Conservation (phyloP, 2,797 vertebrate genomes). For the Mormyrus hasselquistii region DNA sequence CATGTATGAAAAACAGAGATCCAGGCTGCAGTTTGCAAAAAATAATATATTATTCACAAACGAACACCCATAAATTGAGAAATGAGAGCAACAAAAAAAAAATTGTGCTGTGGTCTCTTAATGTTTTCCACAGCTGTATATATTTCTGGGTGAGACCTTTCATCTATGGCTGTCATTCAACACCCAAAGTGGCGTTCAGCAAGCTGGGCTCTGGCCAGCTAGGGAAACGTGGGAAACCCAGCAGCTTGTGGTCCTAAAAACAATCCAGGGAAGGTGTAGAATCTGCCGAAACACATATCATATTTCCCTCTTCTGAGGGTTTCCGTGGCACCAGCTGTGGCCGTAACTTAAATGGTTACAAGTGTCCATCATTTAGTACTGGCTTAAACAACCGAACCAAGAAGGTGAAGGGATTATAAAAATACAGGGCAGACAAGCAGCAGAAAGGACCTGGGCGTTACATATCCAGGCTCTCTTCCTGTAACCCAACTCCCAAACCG, state of each 20-base stretch:
- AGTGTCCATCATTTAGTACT: not conserved
- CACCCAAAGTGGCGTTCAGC: not conserved
- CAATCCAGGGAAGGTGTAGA: not conserved
- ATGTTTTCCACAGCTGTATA: not conserved
- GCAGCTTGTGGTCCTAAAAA: not conserved
- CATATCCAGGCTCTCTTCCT: not conserved
- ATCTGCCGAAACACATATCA: not conserved
- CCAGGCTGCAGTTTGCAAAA: too few relatives aligned
- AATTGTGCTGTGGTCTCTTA: too few relatives aligned
- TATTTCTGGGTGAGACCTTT: not conserved
- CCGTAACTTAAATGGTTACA: not conserved
- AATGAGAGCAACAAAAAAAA: too few relatives aligned
- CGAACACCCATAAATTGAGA: too few relatives aligned
- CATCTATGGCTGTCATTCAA: not conserved
- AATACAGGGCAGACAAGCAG: not conserved
- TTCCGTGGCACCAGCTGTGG: not conserved
- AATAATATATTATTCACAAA: too few relatives aligned
- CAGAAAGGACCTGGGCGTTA: not conserved
- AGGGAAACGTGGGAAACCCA: not conserved
- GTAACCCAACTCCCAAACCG: not conserved
- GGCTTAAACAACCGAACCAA: not conserved
- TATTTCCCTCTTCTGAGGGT: not conserved
- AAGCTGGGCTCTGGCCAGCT: not conserved
- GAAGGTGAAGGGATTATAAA: slow-evolving; percentile 2
- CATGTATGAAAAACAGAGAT: too few relatives aligned